Evolutionary conservation across 1,140 invertebrate species (phyloP).

Genomic region (Rhopalosiphum maidis): DNA sequence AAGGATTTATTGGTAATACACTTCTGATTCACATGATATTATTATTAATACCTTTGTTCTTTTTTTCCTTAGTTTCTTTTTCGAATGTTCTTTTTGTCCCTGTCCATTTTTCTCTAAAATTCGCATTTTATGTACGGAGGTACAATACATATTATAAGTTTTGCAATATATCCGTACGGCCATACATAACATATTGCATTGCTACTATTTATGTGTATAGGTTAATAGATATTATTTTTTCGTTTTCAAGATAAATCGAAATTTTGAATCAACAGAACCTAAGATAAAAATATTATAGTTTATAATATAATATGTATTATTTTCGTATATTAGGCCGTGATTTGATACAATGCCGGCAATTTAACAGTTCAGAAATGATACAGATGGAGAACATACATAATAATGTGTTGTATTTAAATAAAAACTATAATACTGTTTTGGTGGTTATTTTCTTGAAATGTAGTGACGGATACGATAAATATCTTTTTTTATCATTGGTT

Average conservation of each 20-base stretch:
- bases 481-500: no score
- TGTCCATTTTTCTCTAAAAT: background rate
- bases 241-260: background rate
- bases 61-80: background rate
- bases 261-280: background rate
- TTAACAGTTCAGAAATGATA: no score
- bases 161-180: background rate
- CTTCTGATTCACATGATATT: background rate
- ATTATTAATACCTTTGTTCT: background rate
- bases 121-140: background rate
- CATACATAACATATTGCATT: no score
- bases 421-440: no score
- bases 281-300: background rate
- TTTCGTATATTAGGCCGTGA: background rate
- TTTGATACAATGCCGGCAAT: no score
- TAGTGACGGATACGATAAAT: no score
- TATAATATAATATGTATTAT: background rate
- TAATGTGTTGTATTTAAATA: no score
- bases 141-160: background rate
- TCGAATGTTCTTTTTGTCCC: background rate
- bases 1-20: background rate
- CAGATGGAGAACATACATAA: no score
- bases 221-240: no score
- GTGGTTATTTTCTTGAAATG: no score
- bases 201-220: no score